These are phyloP conservation scores for Anthoptus insignis DNA, from an alignment of 2,888 invertebrate genomes.

Conservation along the genomic window DNA sequence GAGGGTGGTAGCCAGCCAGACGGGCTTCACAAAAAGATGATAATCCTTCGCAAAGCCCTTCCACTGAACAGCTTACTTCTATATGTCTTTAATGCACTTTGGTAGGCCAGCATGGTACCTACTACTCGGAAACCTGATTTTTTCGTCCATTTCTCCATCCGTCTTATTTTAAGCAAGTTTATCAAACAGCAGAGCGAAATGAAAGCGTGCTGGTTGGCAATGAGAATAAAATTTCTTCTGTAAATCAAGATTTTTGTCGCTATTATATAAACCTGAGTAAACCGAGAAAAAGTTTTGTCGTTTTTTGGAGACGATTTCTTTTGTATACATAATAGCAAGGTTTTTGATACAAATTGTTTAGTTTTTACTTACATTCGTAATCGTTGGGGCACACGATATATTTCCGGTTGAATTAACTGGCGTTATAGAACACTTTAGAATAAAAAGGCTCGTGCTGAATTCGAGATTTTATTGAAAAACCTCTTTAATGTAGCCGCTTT, in stretches of 20 bases:
- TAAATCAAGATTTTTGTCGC: neutral
- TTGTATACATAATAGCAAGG: conserved; percentile 24
- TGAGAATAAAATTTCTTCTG: neutral
- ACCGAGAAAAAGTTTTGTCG: conserved; percentile 7
- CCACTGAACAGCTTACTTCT: too few species aligned
- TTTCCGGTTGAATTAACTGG: conserved; percentile 29
- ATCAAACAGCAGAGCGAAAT: neutral
- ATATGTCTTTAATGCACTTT: too few species aligned
- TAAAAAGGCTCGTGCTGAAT: conserved; percentile 12
- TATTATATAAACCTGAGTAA: conserved; percentile 23
- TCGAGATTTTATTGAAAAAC: neutral
- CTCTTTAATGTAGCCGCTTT: neutral
- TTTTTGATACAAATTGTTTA: conserved; percentile 26
- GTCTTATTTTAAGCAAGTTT: too few species aligned
- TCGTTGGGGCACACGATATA: conserved; percentile 33
- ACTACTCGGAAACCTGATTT: too few species aligned
- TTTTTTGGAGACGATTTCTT: conserved; percentile 24
- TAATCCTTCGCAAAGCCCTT: too few species aligned
- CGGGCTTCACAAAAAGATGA: too few species aligned
- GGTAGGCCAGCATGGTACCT: too few species aligned
- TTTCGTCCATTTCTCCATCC: too few species aligned
- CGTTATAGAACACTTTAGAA: conserved; percentile 9
- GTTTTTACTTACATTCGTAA: conserved; percentile 31
- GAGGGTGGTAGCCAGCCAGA: too few species aligned
- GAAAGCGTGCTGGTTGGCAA: neutral